Evolutionary conservation across 2,888 invertebrate species (phyloP).

Genomic region (Hirtodrosophila duncani): DNA sequence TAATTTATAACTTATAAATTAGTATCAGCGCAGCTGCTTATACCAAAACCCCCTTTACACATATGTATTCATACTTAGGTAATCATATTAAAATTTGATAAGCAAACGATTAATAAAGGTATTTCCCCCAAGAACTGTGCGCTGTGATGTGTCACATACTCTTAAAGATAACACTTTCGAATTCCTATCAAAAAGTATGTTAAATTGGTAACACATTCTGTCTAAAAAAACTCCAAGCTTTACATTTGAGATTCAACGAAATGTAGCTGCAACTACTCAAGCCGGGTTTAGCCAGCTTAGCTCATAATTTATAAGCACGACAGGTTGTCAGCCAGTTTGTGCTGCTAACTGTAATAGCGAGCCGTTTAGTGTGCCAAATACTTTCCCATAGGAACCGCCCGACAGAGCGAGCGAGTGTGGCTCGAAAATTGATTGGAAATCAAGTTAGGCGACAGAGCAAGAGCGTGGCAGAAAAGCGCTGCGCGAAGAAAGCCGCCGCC

Average conservation of each 20-base stretch:
- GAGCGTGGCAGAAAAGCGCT: not conserved
- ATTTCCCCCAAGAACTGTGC: too few species aligned
- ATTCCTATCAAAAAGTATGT: too few species aligned
- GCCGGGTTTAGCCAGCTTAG: conserved; percentile 22
- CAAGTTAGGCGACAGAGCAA: conserved; percentile 27
- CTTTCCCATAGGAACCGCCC: conserved; percentile 61
- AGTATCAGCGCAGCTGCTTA: too few species aligned
- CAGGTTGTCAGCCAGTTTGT: conserved; percentile 23
- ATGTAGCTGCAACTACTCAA: not conserved
- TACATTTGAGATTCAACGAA: conserved; percentile 21
- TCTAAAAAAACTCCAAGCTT: too few species aligned
- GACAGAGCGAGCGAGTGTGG: conserved; percentile 39
- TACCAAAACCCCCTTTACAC: too few species aligned
- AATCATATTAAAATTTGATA: too few species aligned
- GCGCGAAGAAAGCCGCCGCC: conserved; percentile 53
- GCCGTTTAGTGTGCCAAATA: conserved; percentile 67
- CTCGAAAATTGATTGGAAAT: conserved; percentile 55
- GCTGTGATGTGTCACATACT: too few species aligned
- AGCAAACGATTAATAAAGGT: too few species aligned
- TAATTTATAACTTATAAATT: too few species aligned
- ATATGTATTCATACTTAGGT: too few species aligned
- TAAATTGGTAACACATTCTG: too few species aligned
- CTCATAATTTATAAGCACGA: conserved; percentile 25
- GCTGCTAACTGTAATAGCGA: conserved; percentile 63
- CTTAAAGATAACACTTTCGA: too few species aligned